Evolutionary conservation across 2,797 vertebrate genomes (phyloP), one percentile per base, ranked within the genome.

Genomic region (Gobionotothen gibberifrons): DNA sequence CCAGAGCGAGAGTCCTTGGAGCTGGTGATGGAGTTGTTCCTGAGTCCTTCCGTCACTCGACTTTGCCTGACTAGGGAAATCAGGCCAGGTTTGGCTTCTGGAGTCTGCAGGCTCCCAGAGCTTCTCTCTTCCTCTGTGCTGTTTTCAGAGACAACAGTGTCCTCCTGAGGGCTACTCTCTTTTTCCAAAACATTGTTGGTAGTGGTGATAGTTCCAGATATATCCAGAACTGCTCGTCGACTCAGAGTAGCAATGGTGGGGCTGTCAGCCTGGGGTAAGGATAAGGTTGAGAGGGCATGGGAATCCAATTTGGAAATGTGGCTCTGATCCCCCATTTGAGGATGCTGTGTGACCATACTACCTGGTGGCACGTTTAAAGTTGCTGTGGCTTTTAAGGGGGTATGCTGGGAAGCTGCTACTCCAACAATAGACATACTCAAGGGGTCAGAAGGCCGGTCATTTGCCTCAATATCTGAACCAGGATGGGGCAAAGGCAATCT

Each of bases 401-500:
- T 52, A 22, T 61, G 69, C 56, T 54, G 51, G 47, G 78, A 74
- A 76, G 48, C 78, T 79, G 61, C 66, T 76, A 81, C 79, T 81
- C 82, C 82, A 78, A 79, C 9, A 70, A 51, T 58, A 48, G 88
- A 54, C 8, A 70, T 81, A 56, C 69, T 79, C 5, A 59, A 73
- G 51, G 87, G 74, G 32, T 62, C 42, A 42, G 68, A 84, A 21
- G 82, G 65, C 19, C 75, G 72, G 74, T 88, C 79, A 53, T 78
- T 78, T 58, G 78, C 85, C 69, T 67, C 54, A 3, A 19, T 79
- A 26, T 82, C 81, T 74, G 84, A 71, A 68, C 57, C 68, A 52
- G 76, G 69, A 68, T 69, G 32, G 44, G 80, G 79, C 15, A 4
- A 69, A 42, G 84, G 85, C 83, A 93, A 96, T 94, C 95, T 95